Conservation (phyloP, 2,797 vertebrate species). For the Phylloscopus collybita region DNA sequence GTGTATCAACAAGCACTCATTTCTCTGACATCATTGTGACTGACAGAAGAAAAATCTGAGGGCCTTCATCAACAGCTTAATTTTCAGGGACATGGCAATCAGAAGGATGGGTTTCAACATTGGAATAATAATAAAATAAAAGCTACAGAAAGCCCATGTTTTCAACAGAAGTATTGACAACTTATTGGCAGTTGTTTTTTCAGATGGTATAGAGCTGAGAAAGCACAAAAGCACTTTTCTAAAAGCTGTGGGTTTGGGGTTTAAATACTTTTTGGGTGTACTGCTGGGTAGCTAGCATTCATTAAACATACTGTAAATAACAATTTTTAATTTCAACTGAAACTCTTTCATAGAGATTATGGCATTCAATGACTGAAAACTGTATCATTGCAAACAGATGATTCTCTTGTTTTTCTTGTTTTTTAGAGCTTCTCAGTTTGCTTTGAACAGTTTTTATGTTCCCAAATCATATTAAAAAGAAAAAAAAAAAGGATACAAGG, state of each 20-base stretch:
- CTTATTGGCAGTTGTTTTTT: background rate
- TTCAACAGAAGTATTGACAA: background rate
- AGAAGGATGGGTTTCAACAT: background rate
- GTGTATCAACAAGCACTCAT: background rate
- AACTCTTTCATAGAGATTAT: background rate
- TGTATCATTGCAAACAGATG: background rate
- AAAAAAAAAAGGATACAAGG: too few species aligned
- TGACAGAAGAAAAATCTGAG: background rate
- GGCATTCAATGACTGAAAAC: background rate
- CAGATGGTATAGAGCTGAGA: background rate
- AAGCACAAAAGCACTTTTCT: background rate
- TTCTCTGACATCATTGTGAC: background rate
- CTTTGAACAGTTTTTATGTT: background rate
- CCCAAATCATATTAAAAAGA: background rate
- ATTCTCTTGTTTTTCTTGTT: background rate
- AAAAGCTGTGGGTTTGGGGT: background rate
- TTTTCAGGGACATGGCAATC: background rate
- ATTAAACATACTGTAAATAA: background rate
- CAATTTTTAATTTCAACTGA: background rate
- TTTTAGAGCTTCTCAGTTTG: background rate
- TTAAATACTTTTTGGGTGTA: background rate
- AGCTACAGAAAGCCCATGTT: background rate
- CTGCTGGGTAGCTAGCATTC: background rate
- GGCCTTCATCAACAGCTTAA: background rate
- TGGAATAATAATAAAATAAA: background rate